Base-by-base conservation (phyloP, 2,888 invertebrate species). In the Leptopilina drosophilae region DNA sequence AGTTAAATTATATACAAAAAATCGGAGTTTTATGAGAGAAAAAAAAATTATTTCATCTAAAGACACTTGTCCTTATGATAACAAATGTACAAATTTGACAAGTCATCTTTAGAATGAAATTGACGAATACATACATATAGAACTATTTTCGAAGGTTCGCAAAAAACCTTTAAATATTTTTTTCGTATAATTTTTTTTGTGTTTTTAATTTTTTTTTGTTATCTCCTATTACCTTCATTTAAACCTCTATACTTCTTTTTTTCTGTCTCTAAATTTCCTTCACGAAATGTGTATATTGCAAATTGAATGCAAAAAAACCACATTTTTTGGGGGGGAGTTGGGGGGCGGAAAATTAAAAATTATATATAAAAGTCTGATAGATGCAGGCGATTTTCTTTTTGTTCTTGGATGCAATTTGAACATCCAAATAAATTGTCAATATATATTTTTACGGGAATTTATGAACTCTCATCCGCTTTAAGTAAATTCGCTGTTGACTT, bases 81-180 rank as follows among this genome's bases (percentile, higher is more conserved):
- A 73, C 26, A 73, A 73, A 73, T 73, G 33, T 73, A 56, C 73
- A 73, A 73, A 33, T 73, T 46, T 64, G 14, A 26, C 73, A 62
- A 62, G 33, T 33, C 73, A 73, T 73, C 73, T 73, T 56, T 40
- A 73, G 33, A 73, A 73, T 73, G 73, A 73, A 69, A 56, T 9
- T 15, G 56, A 7, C 40, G n/a, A 73, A 14, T 64, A 64, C 64
- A 62, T 62, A 56, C 33, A 56, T 56, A n/a, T 56, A n/a, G 11
- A 73, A 56, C 33, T 56, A 73, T 14, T 12, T 73, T 73, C 56
- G 33, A 56, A 73, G 56, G 56, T 73, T 73, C 73, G 14, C n/a
- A 73, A 49, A 49, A 49, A 73, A 73, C 56, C 56, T 73, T 62
- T 62, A 15, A 62, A 62, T 20, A 20, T 20, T 20, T 20, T 62